Evolutionary conservation across 2,113 vertebrate genomes (phyloP).

Genomic region (Thomomys bottae): DNA sequence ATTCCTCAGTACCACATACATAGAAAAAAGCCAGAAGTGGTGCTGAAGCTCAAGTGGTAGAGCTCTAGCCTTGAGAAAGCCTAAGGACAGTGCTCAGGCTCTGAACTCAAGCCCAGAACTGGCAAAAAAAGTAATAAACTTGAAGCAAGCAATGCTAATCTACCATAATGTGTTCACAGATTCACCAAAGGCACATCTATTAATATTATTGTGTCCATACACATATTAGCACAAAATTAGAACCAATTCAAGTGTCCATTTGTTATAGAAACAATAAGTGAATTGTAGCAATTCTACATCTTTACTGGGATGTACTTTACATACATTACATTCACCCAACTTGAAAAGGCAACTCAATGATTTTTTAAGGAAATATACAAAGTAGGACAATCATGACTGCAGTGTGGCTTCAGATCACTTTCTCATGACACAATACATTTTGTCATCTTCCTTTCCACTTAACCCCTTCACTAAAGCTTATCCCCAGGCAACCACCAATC

Average conservation of each 20-base stretch:
- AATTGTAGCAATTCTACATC: neutral
- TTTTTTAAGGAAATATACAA: conserved; percentile 21
- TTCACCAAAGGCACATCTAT: neutral
- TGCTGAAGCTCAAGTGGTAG: too few relatives aligned
- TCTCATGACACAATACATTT: neutral
- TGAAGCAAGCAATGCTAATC: neutral
- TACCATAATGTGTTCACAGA: neutral
- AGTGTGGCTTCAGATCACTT: neutral
- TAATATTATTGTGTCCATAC: neutral
- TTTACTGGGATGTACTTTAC: neutral
- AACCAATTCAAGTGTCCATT: neutral
- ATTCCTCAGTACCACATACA: too few relatives aligned
- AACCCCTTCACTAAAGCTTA: neutral
- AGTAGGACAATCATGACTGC: neutral
- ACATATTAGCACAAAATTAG: neutral
- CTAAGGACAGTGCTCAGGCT: too few relatives aligned
- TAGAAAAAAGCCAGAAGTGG: too few relatives aligned
- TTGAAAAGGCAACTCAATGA: neutral
- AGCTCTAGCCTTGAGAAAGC: too few relatives aligned
- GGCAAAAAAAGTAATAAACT: neutral
- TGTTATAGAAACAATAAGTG: neutral
- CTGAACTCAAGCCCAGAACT: neutral
- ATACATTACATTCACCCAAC: neutral
- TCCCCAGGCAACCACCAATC: neutral
- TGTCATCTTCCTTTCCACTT: neutral